Conservation (phyloP, 2,888 invertebrate genomes). For the Myathropa florea region DNA sequence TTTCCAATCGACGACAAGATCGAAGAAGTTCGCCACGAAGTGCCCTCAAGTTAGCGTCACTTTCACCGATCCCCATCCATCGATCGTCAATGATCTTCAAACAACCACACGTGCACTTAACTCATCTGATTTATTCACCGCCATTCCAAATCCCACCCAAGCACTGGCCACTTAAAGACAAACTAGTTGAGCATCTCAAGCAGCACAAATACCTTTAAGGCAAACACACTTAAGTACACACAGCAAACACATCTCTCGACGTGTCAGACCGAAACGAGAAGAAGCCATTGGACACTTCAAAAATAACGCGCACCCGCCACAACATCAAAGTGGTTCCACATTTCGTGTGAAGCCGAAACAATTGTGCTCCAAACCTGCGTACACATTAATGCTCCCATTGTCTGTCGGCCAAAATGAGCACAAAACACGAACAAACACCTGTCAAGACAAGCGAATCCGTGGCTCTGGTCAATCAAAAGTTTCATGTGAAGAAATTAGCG, state of each 20-base stretch:
- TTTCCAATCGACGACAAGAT: neutral
- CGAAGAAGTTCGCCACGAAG: too few species aligned
- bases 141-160: neutral
- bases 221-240: neutral
- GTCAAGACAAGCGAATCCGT: neutral
- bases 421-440: neutral
- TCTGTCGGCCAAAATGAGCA: neutral
- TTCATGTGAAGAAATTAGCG: constrained; percentile 36
- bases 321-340: neutral
- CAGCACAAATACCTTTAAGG: neutral
- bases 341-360: neutral
- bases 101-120: too few species aligned
- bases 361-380: neutral
- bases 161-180: neutral
- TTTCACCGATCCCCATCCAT: neutral
- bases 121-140: neutral
- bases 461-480: neutral
- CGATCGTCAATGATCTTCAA: neutral
- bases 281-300: neutral
- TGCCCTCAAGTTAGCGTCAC: neutral
- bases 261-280: neutral
- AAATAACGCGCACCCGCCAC: neutral
- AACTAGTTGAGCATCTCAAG: neutral
- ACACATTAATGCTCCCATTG: neutral
- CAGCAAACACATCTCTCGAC: neutral